These are phyloP conservation scores for Chouioia cunea DNA, from an alignment of 2,888 invertebrate genomes.

Conservation along the genomic window DNA sequence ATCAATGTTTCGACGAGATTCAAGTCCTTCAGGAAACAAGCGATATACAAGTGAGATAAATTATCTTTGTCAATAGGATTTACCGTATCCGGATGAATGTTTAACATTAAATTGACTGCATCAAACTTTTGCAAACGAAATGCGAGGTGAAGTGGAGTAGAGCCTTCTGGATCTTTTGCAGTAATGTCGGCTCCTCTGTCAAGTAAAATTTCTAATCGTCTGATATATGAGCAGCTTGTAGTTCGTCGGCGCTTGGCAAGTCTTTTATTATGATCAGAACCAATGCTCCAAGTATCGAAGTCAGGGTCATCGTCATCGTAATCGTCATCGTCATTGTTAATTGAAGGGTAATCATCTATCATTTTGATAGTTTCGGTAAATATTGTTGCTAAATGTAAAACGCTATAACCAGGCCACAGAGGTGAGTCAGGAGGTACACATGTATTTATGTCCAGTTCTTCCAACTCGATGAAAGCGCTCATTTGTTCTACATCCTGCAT, in stretches of 20 bases:
- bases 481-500: not conserved
- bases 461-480: not conserved
- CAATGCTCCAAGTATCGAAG: not conserved
- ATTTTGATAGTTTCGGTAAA: not conserved
- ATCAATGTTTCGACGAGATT: not conserved
- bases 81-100: not conserved
- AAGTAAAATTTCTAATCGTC: no score
- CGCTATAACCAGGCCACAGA: not conserved
- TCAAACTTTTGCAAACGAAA: not conserved
- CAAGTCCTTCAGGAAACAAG: no score
- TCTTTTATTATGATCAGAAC: not conserved
- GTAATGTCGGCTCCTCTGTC: not conserved
- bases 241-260: no score
- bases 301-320: no score
- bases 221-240: no score
- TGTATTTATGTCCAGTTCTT: no score
- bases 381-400: not conserved
- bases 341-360: not conserved
- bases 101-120: not conserved
- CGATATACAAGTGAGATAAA: conserved; percentile 4
- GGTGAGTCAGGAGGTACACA: not conserved
- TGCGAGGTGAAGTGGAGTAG: not conserved
- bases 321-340: no score
- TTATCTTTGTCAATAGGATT: not conserved
- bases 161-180: not conserved